Conservation (phyloP, 2,113 vertebrate species). For the Gopherus flavomarginatus region DNA sequence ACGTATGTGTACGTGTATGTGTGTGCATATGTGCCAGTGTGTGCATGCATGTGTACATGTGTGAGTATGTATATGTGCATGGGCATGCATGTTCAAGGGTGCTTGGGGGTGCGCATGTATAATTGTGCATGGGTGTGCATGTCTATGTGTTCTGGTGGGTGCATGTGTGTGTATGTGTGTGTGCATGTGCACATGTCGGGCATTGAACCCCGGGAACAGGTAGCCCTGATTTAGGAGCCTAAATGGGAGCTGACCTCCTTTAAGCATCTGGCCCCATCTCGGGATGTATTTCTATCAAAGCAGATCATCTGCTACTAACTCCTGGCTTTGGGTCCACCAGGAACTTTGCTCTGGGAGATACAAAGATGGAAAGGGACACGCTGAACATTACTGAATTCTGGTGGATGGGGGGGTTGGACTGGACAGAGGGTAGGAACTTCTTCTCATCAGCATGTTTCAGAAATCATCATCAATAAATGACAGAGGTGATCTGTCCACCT, state of each 20-base stretch:
- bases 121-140: no score
- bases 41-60: no score
- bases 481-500: neutral
- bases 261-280: accelerated
- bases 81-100: neutral
- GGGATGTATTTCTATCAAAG: neutral
- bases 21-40: neutral
- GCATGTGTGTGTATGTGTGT: neutral
- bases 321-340: accelerated
- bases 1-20: no score
- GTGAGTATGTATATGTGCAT: no score
- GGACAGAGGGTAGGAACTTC: neutral
- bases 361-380: accelerated
- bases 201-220: accelerated
- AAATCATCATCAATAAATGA: neutral
- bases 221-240: neutral
- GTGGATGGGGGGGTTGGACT: no score
- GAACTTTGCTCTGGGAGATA: accelerated
- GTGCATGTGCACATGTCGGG: neutral
- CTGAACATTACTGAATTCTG: neutral
- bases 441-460: neutral
- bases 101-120: neutral
- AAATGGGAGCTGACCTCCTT: accelerated
- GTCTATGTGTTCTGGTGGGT: no score
- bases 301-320: accelerated